Percentiles rank a stretch among this genome's conserved stretches.
Conservation (phyloP, 1,140 invertebrate genomes). For the Orius insidiosus region DNA sequence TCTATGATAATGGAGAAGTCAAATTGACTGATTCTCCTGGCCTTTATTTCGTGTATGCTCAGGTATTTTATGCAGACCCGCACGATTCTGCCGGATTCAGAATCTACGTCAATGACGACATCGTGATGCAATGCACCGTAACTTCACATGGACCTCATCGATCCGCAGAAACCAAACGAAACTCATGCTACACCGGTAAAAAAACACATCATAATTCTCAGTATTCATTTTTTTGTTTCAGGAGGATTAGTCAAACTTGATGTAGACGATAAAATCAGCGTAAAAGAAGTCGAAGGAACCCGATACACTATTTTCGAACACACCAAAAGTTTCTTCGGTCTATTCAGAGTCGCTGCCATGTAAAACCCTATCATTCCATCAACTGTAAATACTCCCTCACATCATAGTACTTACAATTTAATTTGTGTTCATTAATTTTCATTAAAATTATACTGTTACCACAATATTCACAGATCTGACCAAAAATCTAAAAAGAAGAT, state of each 20-base stretch:
- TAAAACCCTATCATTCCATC: no score
- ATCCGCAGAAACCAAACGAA: conserved; percentile 20
- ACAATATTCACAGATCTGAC: no score
- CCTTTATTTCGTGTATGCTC: conserved; percentile 26
- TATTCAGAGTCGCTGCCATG: conserved; percentile 20
- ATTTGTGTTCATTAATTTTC: no score
- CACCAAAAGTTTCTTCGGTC: conserved; percentile 28
- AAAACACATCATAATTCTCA: neutral
- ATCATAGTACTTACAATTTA: no score
- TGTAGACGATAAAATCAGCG: conserved; percentile 23
- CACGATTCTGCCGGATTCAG: conserved; percentile 25
- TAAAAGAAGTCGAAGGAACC: conserved; percentile 25
- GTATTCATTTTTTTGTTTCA: neutral
- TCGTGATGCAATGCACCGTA: conserved; percentile 24
- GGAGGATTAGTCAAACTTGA: conserved; percentile 22
- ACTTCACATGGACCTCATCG: conserved; percentile 6
- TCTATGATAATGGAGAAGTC: conserved; percentile 20
- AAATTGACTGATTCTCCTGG: conserved; percentile 22
- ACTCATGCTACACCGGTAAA: conserved; percentile 25
- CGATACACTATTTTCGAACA: conserved; percentile 27
- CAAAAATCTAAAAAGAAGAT: no score
- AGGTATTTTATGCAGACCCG: conserved; percentile 26
- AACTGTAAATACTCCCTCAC: no score
- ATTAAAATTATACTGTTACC: no score
- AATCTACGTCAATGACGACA: conserved; percentile 23